Evolutionary conservation across 2,888 invertebrate genomes (phyloP), one percentile per base, ranked within the genome.

Genomic region (Lasioglossum morio): DNA sequence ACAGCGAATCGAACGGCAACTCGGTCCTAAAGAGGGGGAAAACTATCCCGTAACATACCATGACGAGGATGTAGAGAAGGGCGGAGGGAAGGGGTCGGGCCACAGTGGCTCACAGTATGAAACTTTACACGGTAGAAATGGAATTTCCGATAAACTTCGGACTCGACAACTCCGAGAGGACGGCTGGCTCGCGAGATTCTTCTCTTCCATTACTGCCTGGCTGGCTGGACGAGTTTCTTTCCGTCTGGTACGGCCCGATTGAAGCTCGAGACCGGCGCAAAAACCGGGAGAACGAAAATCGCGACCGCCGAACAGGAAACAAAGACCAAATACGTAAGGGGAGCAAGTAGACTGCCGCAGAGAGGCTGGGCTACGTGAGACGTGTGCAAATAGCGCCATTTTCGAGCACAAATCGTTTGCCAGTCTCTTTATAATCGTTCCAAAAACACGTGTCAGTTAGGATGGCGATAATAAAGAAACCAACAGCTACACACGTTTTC

Each of bases 61-160:
- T 73, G 77, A 63, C 53, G 60, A 57, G 43, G 73, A 46, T 40
- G 46, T 30, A 66, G 40, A 80, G 60, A 27, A 34, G 27, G 16
- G 43, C 46, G 69, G 72, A 27, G 70, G 72, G 34, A 23, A 43
- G n/a, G n/a, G 43, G 43, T 63, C 69, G 57, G 70, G 77, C 57
- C 72, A 46, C 73, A n/a, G 4, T 12, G 46, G 40, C 57, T 34
- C 46, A 48, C 73, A 73, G 76, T 81, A 88, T 83, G 84, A 91
- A 86, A 91, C 89, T 89, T 90, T 82, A 77, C 79, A 88, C 89
- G 86, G 37, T 40, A 82, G 75, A 86, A 89, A 88, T 89, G 91
- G 85, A 87, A 91, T 89, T 89, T 80, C 90, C 91, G 89, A 89
- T 90, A 89, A 89, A 88, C 81, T 88, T 84, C 77, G 77, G 57